Evolutionary conservation across 2,113 vertebrate species (phyloP).

Genomic region (Dromiciops gliroides): DNA sequence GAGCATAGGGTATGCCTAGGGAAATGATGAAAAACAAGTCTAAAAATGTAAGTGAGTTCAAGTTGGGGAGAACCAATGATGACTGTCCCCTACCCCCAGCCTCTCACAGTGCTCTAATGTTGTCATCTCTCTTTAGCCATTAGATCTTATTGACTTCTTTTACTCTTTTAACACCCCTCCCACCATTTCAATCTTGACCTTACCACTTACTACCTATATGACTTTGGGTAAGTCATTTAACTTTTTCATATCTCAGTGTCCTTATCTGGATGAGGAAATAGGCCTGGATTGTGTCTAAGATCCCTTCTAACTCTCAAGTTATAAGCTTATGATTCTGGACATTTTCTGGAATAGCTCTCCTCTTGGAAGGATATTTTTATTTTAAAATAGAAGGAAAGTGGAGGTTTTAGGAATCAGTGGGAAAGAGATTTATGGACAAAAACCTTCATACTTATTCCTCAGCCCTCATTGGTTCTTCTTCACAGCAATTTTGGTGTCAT

Average conservation of each 20-base stretch:
- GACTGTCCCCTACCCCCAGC: not conserved
- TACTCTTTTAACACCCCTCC: not conserved
- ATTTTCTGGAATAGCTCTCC: not conserved
- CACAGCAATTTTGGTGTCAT: not conserved
- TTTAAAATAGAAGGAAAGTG: not conserved
- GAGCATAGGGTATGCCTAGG: not conserved
- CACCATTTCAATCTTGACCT: not conserved
- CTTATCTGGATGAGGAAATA: not conserved
- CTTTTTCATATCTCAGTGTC: not conserved
- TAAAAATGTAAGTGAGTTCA: not conserved
- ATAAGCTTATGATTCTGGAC: not conserved
- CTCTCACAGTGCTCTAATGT: not conserved
- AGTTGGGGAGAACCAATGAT: not conserved
- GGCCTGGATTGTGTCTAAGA: not conserved
- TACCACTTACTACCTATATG: not conserved
- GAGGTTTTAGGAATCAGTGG: not conserved
- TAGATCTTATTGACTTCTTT: not conserved
- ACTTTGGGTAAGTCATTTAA: not conserved
- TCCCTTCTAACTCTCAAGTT: not conserved
- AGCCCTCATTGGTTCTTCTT: not conserved
- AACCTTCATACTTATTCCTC: not conserved
- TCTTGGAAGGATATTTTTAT: not conserved
- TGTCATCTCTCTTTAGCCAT: not conserved
- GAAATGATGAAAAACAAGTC: not conserved
- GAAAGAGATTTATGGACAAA: not conserved